phyloP scores from a whole-genome alignment of 1,140 invertebrate genomes.

The Camponotus pennsylvanicus region DNA sequence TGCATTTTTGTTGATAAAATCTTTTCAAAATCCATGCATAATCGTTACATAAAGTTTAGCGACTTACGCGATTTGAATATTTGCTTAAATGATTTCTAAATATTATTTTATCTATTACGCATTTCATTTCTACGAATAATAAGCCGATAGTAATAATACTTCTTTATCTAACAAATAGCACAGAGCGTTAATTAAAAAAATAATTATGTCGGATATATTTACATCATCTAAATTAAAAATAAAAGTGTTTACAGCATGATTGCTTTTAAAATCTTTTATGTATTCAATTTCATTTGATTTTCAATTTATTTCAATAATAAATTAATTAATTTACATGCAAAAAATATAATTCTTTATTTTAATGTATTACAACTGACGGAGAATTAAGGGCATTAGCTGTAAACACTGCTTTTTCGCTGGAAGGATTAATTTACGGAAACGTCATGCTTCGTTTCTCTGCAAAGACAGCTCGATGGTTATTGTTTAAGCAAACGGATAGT shows the following conservation, averaged over 20 bases:
- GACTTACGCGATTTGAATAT: constrained; percentile 24
- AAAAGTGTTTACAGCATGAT: neutral
- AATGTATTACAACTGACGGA: constrained; percentile 5
- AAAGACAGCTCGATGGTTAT: constrained; percentile 55
- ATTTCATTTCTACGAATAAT: too few species aligned
- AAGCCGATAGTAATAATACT: too few species aligned
- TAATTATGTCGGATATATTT: neutral
- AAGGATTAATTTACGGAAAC: neutral
- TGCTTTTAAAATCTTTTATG: neutral
- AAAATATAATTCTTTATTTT: neutral
- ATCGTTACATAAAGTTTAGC: constrained; percentile 15
- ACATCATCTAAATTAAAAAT: neutral
- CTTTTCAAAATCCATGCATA: constrained; percentile 21
- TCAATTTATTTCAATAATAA: neutral
- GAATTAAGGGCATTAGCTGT: constrained; percentile 23
- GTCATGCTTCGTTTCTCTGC: neutral
- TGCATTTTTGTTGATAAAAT: constrained; percentile 33
- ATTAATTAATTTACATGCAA: neutral
- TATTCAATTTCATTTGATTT: neutral
- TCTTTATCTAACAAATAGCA: too few species aligned
- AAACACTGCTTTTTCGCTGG: constrained; percentile 10
- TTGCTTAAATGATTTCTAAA: neutral
- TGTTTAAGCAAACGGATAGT: constrained; percentile 59
- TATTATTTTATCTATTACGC: too few species aligned
- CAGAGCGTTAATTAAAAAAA: neutral